Base-by-base conservation (phyloP, 2,113 vertebrate species). In the Syrrhaptes paradoxus region DNA sequence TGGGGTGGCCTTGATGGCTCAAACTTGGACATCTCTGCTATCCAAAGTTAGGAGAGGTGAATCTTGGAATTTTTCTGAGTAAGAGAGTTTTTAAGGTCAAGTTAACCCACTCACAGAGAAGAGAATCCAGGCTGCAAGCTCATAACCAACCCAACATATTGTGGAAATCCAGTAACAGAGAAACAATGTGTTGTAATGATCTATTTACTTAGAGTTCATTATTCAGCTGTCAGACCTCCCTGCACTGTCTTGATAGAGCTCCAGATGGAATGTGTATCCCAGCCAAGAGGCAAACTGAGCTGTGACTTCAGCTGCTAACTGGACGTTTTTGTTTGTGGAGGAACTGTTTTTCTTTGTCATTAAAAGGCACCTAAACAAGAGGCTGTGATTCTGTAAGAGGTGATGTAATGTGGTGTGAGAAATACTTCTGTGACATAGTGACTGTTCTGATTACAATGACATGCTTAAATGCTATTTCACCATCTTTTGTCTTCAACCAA, bases 201-300 rank as follows among this genome's bases (percentile, higher is more conserved):
- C 74, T 94, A 82, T 94, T 97, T 96, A 85, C 54, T 94, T 73
- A 72, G 66, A 91, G 91, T 91, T 93, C 93, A 87, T 96, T 96
- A 96, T 96, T 94, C 94, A 97, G 96, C 93, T 96, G 95, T 89
- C 93, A 95, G 95, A 97, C 93, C 91, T 96, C 91, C 93, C 96
- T 93, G 93, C 43, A 85, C 91, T 96, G 89, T 90, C 93, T 73
- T 95, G 85, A 91, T 95, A 89, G 87, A 74, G 78, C 71, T 97
- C 94, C 95, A 97, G 93, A 96, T 91, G 85, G 87, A 94, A 96
- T 87, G 71, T 38, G 22, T 85, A 90, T 93, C 51, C 67, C 41
- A 57, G 91, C 93, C 91, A 95, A 91, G 67, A 76, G 74, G 54
- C 71, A 82, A 94, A 93, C 59, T 51, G 85, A 95, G 62, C 58